Percentiles rank a stretch among this genome's conserved stretches.
Evolutionary conservation across 2,797 vertebrate genomes (phyloP).

Genomic region (Clarias platycephalus): DNA sequence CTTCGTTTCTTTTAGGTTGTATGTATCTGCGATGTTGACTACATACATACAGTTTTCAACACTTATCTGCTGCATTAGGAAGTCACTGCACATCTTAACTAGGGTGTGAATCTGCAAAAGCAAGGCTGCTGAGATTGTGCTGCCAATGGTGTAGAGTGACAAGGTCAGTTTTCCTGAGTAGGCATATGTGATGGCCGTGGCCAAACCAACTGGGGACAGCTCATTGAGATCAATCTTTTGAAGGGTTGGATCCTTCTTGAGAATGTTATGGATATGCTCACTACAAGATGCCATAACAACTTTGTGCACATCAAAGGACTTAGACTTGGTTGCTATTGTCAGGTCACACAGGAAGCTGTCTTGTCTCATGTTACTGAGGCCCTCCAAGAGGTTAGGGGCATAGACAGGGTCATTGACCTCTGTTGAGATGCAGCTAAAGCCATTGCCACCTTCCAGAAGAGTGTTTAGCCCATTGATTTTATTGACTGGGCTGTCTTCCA

Average conservation of each 20-base stretch:
- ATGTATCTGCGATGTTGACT: conserved; percentile 94
- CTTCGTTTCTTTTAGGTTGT: conserved; percentile 89
- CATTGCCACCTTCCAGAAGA: conserved; percentile 91
- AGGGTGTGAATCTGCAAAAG: conserved; percentile 90
- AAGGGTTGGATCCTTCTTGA: conserved; percentile 88
- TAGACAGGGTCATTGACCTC: conserved; percentile 89
- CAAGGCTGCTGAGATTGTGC: conserved; percentile 92
- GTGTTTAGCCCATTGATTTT: conserved; percentile 92
- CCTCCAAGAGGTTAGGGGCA: conserved; percentile 91
- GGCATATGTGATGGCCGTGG: conserved; percentile 93
- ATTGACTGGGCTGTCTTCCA: conserved; percentile 89
- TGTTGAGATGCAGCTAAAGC: conserved; percentile 94
- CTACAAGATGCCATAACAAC: conserved; percentile 97
- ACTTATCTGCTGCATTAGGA: conserved; percentile 91
- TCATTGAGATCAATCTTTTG: conserved; percentile 93
- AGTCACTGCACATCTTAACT: conserved; percentile 98
- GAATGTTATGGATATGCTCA: conserved; percentile 87
- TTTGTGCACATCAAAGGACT: conserved; percentile 94
- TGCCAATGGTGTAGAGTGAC: conserved; percentile 94
- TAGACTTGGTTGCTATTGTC: conserved; percentile 91
- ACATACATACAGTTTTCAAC: conserved; percentile 98
- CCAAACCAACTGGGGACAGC: conserved; percentile 88
- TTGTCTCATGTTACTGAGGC: conserved; percentile 91
- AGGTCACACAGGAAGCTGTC: conserved; percentile 96
- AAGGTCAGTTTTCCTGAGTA: conserved; percentile 96